Base-by-base conservation (phyloP, 2,797 vertebrate genomes). In the Crax fasciolata region DNA sequence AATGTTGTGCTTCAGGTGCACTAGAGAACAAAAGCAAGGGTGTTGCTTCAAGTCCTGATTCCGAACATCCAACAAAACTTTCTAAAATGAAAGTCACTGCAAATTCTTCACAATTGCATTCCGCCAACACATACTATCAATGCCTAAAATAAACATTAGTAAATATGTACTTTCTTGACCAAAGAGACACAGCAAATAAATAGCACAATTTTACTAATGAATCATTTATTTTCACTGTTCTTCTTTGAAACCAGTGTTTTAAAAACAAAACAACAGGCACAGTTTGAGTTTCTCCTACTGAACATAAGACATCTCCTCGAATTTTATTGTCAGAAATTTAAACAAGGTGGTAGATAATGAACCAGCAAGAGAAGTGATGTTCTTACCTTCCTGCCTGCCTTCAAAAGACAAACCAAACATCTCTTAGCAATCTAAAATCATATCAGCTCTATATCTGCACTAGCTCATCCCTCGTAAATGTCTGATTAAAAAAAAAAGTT, bases 261-360 rank as follows among this genome's bases (percentile, higher is more conserved):
- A 83, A 88, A 88, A 88, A 70, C 12, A 21, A 46, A 85, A 35
- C 27, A 57, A 55, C 81, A 83, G 35, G 9, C 23, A 48, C 7
- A 10, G 24, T 28, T 92, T 86, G 30, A 81, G 25, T 10, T 63
- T 63, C 25, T 85, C 57, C 20, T 55, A 63, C 52, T 46, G 35
- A 63, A 48, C 13, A 14, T 28, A 46, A 62, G 66, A n/a, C 0
- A 51, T 49, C 8, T 88, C n/a, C 58, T 3, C 48, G 25, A 77
- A 66, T 32, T 58, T 17, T 49, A 58, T 41, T 49, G 52, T 63
- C 61, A 88, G 51, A 89, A 71, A 67, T 67, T 59, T 63, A 89
- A 77, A n/a, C 2, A 14, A 95, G 44, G 14, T 58, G n/a, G 5
- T 9, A 75, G 13, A 5, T 35, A 84, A 17, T 25, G 24, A 48